These are phyloP conservation scores for Colistium nudipinnis DNA, from an alignment of 2,113 vertebrate species.

Conservation along the genomic window DNA sequence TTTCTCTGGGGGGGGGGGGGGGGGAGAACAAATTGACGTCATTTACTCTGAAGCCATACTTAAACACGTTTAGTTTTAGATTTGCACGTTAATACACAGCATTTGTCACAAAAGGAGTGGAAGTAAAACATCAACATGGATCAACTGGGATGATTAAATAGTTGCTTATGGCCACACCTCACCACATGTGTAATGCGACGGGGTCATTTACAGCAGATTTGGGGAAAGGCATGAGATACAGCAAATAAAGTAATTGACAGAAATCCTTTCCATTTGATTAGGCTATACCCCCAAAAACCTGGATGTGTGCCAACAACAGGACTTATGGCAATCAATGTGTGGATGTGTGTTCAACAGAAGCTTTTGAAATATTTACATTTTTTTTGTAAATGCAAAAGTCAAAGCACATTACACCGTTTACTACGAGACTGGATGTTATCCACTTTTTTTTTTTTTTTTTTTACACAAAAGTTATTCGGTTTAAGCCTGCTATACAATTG, in stretches of 20 bases:
- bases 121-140: conserved; percentile 77
- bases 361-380: conserved; percentile 9
- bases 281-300: conserved; percentile 32
- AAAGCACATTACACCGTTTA: conserved; percentile 57
- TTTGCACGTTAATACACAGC: conserved; percentile 75
- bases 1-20: conserved; percentile 64
- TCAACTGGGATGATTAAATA: conserved; percentile 43
- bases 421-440: conserved; percentile 46
- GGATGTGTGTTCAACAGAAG: conserved; percentile 35
- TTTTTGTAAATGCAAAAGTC: conserved; percentile 33
- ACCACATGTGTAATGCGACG: conserved; percentile 29
- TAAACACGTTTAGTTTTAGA: conserved; percentile 65
- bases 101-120: conserved; percentile 71
- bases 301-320: conserved; percentile 21
- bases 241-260: conserved; percentile 29
- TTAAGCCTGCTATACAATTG: conserved; percentile 51
- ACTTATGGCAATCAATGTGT: conserved; percentile 15
- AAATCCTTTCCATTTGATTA: conserved; percentile 21
- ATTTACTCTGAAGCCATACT: conserved; percentile 69
- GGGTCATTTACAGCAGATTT: conserved; percentile 69
- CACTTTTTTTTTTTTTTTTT: too few species aligned
- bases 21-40: conserved; percentile 53
- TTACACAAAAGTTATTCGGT: conserved; percentile 41
- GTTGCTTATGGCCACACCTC: conserved; percentile 61
- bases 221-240: conserved; percentile 28